Percentiles rank a stretch among this genome's conserved stretches.
These are phyloP conservation scores for Eupithecia subfuscata DNA, from an alignment of 2,888 invertebrate species.

Conservation along the genomic window DNA sequence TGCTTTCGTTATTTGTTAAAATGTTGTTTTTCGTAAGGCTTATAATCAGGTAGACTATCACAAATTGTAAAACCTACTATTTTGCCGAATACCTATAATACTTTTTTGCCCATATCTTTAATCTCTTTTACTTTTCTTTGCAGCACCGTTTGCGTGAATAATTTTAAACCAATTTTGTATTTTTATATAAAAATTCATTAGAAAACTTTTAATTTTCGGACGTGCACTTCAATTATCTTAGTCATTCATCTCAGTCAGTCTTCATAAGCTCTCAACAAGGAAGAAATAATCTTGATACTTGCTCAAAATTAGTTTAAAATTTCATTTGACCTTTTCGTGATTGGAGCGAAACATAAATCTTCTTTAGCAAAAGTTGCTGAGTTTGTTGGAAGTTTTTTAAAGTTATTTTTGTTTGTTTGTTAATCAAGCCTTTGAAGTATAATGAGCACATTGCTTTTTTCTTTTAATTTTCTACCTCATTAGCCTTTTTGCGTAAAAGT, in stretches of 20 bases:
- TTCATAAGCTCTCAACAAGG: constrained; percentile 61
- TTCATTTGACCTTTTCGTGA: constrained; percentile 52
- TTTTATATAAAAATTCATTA: constrained; percentile 40
- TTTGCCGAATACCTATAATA: not conserved
- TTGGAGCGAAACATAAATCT: constrained; percentile 53
- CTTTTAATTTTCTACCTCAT: constrained; percentile 2
- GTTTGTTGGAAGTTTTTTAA: constrained; percentile 35
- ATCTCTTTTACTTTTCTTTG: not conserved
- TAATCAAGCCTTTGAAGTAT: constrained; percentile 39
- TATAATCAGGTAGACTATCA: not conserved
- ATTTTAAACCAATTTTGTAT: not conserved
- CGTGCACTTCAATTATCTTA: constrained; percentile 69
- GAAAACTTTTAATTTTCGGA: constrained; percentile 62
- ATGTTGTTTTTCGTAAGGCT: not conserved
- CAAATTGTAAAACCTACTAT: not conserved
- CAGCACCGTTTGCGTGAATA: not conserved
- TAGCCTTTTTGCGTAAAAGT: not conserved
- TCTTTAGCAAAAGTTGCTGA: constrained; percentile 45
- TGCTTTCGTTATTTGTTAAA: not conserved
- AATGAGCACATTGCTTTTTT: constrained; percentile 37
- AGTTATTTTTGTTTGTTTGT: constrained; percentile 37
- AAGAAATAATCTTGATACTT: constrained; percentile 65
- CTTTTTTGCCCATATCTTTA: not conserved
- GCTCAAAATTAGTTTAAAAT: constrained; percentile 51
- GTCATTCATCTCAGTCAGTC: constrained; percentile 74